A percentile compares a stretch with the other conserved stretches of the same genome.
phyloP scores from a whole-genome alignment of 2,797 vertebrate genomes.

The Coreius guichenoti region DNA sequence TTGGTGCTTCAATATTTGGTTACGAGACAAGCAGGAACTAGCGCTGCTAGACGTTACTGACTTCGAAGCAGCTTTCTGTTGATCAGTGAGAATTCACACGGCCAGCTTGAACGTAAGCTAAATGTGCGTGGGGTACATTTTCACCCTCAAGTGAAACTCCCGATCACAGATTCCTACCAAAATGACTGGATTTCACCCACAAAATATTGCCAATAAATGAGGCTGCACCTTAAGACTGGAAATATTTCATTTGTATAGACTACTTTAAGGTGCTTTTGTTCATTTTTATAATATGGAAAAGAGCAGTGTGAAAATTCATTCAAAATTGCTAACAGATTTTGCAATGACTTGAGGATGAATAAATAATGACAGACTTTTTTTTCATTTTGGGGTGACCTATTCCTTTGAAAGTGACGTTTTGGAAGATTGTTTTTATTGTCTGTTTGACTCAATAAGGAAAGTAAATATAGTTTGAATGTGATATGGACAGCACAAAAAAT shows the following conservation, averaged over 20 bases:
- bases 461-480: not conserved
- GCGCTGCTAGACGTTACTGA: not conserved
- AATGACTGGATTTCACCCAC: not conserved
- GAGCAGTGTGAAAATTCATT: not conserved
- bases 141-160: not conserved
- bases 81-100: not conserved
- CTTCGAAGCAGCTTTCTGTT: not conserved
- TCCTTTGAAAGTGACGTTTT: not conserved
- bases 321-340: not conserved
- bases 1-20: constrained; percentile 8
- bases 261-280: not conserved
- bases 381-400: not conserved
- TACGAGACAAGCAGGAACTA: not conserved
- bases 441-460: not conserved
- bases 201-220: not conserved
- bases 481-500: constrained; percentile 20
- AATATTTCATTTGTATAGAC: not conserved
- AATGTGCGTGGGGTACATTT: not conserved
- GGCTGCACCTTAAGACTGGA: not conserved
- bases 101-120: not conserved
- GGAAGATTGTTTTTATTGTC: not conserved
- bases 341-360: not conserved
- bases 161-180: not conserved
- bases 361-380: not conserved
- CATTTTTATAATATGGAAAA: not conserved